Conservation (phyloP, 2,888 invertebrate genomes). For the Drosophila imparisetae region DNA sequence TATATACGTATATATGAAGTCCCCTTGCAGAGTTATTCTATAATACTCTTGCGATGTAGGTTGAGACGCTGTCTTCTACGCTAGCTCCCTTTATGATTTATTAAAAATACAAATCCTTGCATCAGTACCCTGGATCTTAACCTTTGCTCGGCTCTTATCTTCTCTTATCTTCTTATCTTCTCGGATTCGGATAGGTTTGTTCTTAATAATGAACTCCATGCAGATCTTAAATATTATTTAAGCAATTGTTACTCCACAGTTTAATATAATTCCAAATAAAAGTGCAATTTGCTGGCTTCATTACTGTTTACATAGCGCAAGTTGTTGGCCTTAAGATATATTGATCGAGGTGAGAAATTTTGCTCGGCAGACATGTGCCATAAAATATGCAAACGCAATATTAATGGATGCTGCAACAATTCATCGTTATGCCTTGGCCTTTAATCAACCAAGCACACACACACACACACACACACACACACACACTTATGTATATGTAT, state of each 20-base stretch:
- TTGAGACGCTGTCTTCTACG: background rate
- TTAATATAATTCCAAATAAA: background rate
- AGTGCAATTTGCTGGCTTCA: background rate
- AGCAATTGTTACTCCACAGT: background rate
- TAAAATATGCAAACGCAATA: constrained; percentile 56
- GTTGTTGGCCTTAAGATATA: constrained; percentile 24
- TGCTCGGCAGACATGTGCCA: constrained; percentile 45
- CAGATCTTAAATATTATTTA: background rate
- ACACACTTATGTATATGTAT: background rate
- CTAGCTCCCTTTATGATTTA: no score
- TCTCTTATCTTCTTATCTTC: background rate
- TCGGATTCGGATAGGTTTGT: background rate
- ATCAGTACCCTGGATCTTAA: background rate
- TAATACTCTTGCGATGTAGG: background rate
- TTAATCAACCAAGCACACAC: constrained; percentile 51
- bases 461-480: constrained; percentile 9
- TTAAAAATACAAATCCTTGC: no score
- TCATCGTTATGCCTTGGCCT: constrained; percentile 60
- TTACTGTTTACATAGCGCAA: background rate
- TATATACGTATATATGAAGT: accelerated
- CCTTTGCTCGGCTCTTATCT: background rate
- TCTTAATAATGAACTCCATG: background rate
- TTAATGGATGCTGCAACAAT: constrained; percentile 61
- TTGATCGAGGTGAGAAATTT: constrained; percentile 28
- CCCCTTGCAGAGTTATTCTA: background rate